Conservation (phyloP, 2,888 invertebrate species). For the Lampropteryx suffumata region DNA sequence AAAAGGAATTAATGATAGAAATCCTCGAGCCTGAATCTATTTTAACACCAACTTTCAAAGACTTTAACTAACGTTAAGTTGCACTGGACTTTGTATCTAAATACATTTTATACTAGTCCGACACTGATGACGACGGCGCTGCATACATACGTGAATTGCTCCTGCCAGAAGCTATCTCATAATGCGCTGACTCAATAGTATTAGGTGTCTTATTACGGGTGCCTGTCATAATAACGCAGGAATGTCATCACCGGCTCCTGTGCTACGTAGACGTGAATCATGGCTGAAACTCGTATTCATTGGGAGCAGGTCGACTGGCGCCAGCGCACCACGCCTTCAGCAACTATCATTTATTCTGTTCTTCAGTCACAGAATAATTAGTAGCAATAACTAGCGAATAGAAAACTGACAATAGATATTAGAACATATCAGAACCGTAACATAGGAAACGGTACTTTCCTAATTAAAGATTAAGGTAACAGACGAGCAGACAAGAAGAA, state of each 20-base stretch:
- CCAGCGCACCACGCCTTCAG: constrained; percentile 68
- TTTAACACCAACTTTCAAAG: too few species aligned
- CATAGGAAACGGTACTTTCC: too few species aligned
- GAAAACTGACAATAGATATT: background rate
- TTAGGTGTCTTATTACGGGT: background rate
- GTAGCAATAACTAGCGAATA: background rate
- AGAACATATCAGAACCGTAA: background rate
- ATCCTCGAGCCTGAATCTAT: too few species aligned
- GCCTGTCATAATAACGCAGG: constrained; percentile 11
- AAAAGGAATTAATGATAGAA: too few species aligned
- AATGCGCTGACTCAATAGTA: background rate
- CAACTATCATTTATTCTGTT: constrained; percentile 21
- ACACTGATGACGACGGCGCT: too few species aligned
- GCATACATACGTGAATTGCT: too few species aligned
- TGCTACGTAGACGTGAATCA: constrained; percentile 59
- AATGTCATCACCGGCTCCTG: constrained; percentile 32
- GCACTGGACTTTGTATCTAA: too few species aligned
- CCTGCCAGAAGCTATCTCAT: too few species aligned
- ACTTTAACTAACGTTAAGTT: too few species aligned
- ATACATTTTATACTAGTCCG: too few species aligned
- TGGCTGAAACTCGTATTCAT: constrained; percentile 40
- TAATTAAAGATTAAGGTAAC: too few species aligned
- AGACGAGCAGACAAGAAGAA: too few species aligned
- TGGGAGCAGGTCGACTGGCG: constrained; percentile 61
- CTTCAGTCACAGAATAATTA: constrained; percentile 11